Evolutionary conservation across 2,797 vertebrate genomes (phyloP).

Genomic region (Gila robusta): DNA sequence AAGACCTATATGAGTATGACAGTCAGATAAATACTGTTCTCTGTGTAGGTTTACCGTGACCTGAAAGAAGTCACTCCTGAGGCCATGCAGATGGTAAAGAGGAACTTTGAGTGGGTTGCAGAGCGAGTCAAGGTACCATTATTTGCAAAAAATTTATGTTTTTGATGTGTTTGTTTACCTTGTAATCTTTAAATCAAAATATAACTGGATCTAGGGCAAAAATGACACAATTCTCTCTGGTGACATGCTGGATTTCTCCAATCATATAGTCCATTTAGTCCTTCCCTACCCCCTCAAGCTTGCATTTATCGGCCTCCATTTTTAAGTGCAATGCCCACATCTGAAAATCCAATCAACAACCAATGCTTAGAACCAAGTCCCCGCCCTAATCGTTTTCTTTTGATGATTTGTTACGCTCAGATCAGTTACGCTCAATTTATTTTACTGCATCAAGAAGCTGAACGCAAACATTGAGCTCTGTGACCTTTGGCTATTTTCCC

Average conservation of each 20-base stretch:
- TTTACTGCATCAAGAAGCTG: not conserved
- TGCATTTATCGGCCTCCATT: no score
- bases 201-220: not conserved
- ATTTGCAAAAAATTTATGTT: not conserved
- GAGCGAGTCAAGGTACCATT: slow-evolving; percentile 91
- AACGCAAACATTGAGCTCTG: not conserved
- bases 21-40: not conserved
- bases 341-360: not conserved
- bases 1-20: not conserved
- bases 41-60: slow-evolving; percentile 89
- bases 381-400: not conserved
- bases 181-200: not conserved
- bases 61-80: slow-evolving; percentile 97
- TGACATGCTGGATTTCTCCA: not conserved
- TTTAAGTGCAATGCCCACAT: no score
- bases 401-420: not conserved
- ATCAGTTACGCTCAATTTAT: not conserved
- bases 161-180: not conserved
- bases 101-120: slow-evolving; percentile 97
- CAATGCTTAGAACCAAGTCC: not conserved
- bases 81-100: slow-evolving; percentile 96
- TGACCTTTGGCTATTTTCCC: not conserved
- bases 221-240: not conserved
- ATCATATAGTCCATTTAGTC: not conserved
- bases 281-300: no score